Conservation (phyloP, 2,797 vertebrate species). For the Cercopithecus neglectus region DNA sequence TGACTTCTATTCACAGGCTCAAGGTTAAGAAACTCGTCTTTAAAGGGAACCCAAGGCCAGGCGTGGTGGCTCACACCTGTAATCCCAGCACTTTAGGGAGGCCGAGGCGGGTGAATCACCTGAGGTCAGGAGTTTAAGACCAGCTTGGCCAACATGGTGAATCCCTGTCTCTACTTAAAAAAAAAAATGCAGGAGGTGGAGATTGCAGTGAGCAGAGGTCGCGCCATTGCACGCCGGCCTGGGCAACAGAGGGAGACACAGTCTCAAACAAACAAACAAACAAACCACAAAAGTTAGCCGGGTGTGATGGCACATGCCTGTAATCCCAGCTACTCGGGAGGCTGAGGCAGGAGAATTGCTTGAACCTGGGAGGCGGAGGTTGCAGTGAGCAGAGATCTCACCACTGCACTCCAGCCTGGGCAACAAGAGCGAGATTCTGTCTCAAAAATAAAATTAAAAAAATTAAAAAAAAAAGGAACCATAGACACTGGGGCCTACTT, state of each 20-base stretch:
- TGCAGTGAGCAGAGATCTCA: background rate
- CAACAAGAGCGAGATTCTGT: background rate
- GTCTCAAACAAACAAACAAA: too few species aligned
- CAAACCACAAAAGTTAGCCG: too few species aligned
- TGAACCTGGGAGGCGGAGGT: background rate
- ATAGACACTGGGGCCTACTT: background rate
- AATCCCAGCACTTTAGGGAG: background rate
- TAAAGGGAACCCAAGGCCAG: background rate
- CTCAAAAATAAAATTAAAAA: too few species aligned
- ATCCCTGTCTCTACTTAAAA: background rate
- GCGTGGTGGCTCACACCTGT: fast-evolving
- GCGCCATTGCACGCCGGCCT: too few species aligned
- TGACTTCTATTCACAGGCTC: background rate
- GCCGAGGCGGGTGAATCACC: background rate
- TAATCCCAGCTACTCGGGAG: background rate
- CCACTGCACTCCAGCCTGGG: background rate
- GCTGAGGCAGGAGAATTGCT: background rate
- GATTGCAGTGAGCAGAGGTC: too few species aligned
- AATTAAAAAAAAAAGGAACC: too few species aligned
- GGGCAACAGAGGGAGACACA: too few species aligned
- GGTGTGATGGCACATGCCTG: too few species aligned
- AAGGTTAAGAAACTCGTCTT: background rate
- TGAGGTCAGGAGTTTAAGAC: background rate
- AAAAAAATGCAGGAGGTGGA: too few species aligned
- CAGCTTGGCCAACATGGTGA: background rate